Conservation (phyloP, 2,113 vertebrate genomes). For the Pomatostomus ruficeps region DNA sequence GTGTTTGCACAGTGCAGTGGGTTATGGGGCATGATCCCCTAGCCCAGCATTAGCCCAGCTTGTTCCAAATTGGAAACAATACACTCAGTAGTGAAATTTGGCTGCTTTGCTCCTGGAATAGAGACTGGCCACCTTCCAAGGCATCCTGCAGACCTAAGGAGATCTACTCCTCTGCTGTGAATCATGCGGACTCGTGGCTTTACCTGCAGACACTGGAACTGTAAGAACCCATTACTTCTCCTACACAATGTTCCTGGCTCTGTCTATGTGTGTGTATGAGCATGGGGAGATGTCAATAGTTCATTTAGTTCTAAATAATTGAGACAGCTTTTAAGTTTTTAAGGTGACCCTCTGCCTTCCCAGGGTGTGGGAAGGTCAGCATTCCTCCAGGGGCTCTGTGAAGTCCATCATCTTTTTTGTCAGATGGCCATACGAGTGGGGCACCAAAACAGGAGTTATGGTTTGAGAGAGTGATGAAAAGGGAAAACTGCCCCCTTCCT, state of each 20-base stretch:
- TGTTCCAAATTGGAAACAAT: neutral
- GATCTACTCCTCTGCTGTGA: neutral
- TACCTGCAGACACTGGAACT: neutral
- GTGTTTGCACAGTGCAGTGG: too few species aligned
- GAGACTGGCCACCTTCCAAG: neutral
- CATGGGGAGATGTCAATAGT: too few species aligned
- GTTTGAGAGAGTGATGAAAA: neutral
- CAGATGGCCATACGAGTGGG: neutral
- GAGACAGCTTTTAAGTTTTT: neutral
- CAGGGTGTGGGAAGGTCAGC: neutral
- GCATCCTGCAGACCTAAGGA: neutral
- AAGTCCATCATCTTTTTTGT: neutral
- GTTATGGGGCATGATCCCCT: neutral
- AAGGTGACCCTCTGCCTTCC: neutral
- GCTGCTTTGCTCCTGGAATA: neutral
- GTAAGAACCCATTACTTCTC: neutral
- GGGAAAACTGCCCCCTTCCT: neutral
- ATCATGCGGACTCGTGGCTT: fast-evolving
- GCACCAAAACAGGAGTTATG: fast-evolving
- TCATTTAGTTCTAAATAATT: neutral
- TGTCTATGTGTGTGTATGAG: neutral
- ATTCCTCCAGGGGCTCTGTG: fast-evolving
- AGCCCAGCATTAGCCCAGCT: neutral
- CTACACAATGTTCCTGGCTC: neutral
- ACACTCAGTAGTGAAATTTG: neutral